Base-by-base conservation (phyloP, 92 coral and sea anemone species). In the Micromussa lordhowensis region DNA sequence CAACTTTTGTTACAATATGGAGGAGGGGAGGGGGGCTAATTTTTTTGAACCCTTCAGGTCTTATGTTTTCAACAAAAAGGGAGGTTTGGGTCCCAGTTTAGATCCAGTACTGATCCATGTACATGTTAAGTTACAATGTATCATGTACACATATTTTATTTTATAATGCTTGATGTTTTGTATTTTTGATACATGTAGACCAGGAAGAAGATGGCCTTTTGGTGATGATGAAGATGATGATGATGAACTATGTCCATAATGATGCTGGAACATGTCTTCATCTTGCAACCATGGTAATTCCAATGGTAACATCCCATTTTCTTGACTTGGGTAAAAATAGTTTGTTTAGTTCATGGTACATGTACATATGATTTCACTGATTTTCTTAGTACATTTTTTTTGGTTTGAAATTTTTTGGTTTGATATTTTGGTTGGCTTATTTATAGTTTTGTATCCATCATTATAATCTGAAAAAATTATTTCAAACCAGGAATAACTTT, bases 191-290 rank as follows among this genome's bases (percentile, higher is more conserved):
- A n/a, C n/a, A 1, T 26, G 22, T 64, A 97, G 99, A 93, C 79
- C 84, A 98, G 79, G 96, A 94, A 85, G 99, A 97, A 87, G 98
- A 96, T 88, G 99, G 95, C 9, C 88, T 80, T 97, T 97, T 83
- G 99, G 95, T 36, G 99, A 97, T 91, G 98, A 97, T 24, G 99
- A 96, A 1, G 98, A 95, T 12, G 96, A 90, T 97, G 88, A 97
- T 97, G 92, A 83, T 97, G 77, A 97, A 97, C 87, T 97, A 94
- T 93, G 91, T 97, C 55, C 98, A 97, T 82, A 93, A 88, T 83
- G 99, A 97, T 88, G 96, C 99, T 40, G 99, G 99, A 31, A 97
- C 97, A 51, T 96, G 98, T 61, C 91, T 97, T 34, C 99, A 97
- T 86, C 91, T 97, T 72, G 99, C 99, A 17, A 97, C 99, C 13